Evolutionary conservation across 1,140 invertebrate species (phyloP).

Genomic region (Helicoverpa zea): DNA sequence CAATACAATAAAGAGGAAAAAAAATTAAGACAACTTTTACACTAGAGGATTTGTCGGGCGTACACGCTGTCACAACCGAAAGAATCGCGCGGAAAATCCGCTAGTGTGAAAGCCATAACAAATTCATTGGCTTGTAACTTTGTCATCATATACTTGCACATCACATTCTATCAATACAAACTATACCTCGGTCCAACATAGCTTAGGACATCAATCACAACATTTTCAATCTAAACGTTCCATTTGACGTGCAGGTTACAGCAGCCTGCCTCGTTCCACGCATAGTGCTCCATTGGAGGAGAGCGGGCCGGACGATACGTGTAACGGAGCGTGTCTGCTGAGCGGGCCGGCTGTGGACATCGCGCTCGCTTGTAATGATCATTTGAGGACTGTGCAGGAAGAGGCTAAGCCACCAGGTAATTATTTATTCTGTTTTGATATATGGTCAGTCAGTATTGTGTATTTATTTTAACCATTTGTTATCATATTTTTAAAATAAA

Average conservation of each 20-base stretch:
- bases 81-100: too few relatives aligned
- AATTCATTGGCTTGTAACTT: too few relatives aligned
- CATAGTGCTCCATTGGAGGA: constrained; percentile 90
- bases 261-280: constrained; percentile 93
- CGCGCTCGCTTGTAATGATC: constrained; percentile 79
- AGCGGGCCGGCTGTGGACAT: constrained; percentile 84
- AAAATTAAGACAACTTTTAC: too few relatives aligned
- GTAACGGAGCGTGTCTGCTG: constrained; percentile 85
- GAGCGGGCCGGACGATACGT: constrained; percentile 76
- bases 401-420: constrained; percentile 59
- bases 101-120: too few relatives aligned
- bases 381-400: constrained; percentile 52
- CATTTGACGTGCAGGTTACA: constrained; percentile 89
- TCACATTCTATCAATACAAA: too few relatives aligned
- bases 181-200: constrained; percentile 1
- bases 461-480: too few relatives aligned
- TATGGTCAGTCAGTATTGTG: too few relatives aligned
- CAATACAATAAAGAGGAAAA: too few relatives aligned
- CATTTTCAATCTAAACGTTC: neutral
- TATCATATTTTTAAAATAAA: too few relatives aligned
- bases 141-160: too few relatives aligned
- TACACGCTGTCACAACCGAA: too few relatives aligned
- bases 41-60: too few relatives aligned
- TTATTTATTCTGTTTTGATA: neutral
- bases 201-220: neutral